Percentiles rank a stretch among this genome's conserved stretches.
Evolutionary conservation across 2,888 invertebrate genomes (phyloP).

Genomic region (Orthosia cruda): DNA sequence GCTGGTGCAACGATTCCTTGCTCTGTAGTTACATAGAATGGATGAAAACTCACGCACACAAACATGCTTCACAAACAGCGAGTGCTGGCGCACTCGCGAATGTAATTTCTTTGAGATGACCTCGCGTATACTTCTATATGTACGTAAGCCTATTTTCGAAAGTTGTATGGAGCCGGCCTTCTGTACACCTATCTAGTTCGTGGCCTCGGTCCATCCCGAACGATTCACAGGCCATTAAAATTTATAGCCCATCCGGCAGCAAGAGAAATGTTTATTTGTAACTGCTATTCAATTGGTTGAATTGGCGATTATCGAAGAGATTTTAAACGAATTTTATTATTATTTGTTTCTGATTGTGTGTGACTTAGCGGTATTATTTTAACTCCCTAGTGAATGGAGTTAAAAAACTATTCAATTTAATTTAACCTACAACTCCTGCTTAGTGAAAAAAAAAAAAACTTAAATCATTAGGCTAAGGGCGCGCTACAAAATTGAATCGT

Average conservation of each 20-base stretch:
- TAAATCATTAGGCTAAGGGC: too few relatives aligned
- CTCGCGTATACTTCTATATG: too few relatives aligned
- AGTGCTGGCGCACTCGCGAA: too few relatives aligned
- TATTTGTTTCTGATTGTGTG: conserved; percentile 3
- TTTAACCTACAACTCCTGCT: not conserved
- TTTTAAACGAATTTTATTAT: conserved; percentile 9
- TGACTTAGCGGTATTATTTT: not conserved
- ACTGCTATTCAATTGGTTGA: conserved; percentile 23
- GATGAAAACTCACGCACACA: too few relatives aligned
- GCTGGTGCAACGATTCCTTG: too few relatives aligned
- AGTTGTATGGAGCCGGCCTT: not conserved
- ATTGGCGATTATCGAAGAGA: conserved; percentile 25
- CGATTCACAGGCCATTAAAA: conserved; percentile 51
- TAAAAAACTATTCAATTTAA: not conserved
- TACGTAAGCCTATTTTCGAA: too few relatives aligned
- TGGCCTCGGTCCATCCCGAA: not conserved
- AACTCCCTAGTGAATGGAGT: not conserved
- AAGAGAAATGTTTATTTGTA: conserved; percentile 51
- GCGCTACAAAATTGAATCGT: too few relatives aligned
- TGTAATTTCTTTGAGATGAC: too few relatives aligned
- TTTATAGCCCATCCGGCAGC: conserved; percentile 52
- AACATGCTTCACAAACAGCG: too few relatives aligned
- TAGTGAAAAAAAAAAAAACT: too few relatives aligned
- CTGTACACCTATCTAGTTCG: not conserved
- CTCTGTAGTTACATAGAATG: too few relatives aligned